Conservation (phyloP, 2,797 vertebrate species). For the Strix occidentalis region DNA sequence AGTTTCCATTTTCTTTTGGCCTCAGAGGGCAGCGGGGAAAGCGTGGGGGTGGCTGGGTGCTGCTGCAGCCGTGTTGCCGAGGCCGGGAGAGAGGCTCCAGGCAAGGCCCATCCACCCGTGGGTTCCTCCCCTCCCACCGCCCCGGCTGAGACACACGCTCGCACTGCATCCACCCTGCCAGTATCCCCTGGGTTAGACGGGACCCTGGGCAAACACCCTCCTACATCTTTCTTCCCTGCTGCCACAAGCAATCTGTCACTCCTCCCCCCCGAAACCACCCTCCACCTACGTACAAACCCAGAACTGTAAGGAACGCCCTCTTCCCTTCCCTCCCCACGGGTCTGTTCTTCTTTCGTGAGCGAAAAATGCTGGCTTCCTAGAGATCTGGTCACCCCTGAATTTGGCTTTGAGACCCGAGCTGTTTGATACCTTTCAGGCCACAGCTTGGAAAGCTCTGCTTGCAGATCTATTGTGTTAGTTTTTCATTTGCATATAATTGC, state of each 20-base stretch:
- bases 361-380: background rate
- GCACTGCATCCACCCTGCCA: background rate
- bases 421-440: background rate
- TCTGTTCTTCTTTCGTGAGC: background rate
- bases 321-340: background rate
- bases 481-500: conserved; percentile 22
- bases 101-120: background rate
- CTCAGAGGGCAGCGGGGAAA: background rate
- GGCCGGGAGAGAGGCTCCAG: background rate
- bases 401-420: conserved; percentile 7
- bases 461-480: background rate
- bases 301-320: conserved; percentile 42
- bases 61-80: background rate
- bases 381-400: background rate
- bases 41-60: background rate
- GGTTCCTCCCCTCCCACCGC: background rate
- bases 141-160: background rate
- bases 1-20: background rate
- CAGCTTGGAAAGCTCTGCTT: background rate
- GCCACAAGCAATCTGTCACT: conserved; percentile 62
- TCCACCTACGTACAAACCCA: conserved; percentile 25
- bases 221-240: conserved; percentile 55
- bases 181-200: background rate
- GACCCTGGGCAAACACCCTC: conserved; percentile 55
- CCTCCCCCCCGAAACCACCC: conserved; percentile 37